Evolutionary conservation across 2,888 invertebrate species (phyloP), one percentile per base, ranked within the genome.

Genomic region (Ptychoptera contaminata): DNA sequence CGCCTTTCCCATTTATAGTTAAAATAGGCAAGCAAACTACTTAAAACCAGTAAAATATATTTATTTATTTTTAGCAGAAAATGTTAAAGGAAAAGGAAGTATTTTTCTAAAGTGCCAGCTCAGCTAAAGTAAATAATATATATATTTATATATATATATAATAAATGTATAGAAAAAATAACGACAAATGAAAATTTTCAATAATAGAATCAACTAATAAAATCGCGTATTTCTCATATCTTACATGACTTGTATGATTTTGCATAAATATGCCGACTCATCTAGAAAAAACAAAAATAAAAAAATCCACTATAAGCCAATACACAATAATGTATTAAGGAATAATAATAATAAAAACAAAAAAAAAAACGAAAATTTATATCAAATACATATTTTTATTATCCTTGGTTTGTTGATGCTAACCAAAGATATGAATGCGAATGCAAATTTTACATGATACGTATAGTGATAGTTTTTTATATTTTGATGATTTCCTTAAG

Each of bases 251-350:
- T 42, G 36, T 36, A 37, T 32, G 42, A 42, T 42, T 37, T 42
- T 42, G 36, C 42, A 42, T 42, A 42, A 42, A 42, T 42, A 42
- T 42, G 42, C 30, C 35, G 35, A 42, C 37, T 42, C 42, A 42
- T 42, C 23, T 30, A 35, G 35, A 42, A 42, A n/a, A 4, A 32
- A 32, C 9, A 4, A 32, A 32, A 4, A 11, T 7, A 32, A 32
- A 3, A 32, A 32, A 9, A n/a, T 42, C 35, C 42, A 8, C 23
- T 42, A n/a, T 41, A 29, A 6, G 30, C 12, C 6, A n/a, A 15
- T 14, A 31, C 30, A 30, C 12, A 30, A 31, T 32, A 32, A 11
- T 11, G 8, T 11, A 32, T 4, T 7, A 32, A 32, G 32, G 4
- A 32, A n/a, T 32, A 9, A 9, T n/a, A 32, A 11, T 32, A 32